Base-by-base conservation (phyloP, 2,888 invertebrate genomes). In the Stramonita haemastoma region DNA sequence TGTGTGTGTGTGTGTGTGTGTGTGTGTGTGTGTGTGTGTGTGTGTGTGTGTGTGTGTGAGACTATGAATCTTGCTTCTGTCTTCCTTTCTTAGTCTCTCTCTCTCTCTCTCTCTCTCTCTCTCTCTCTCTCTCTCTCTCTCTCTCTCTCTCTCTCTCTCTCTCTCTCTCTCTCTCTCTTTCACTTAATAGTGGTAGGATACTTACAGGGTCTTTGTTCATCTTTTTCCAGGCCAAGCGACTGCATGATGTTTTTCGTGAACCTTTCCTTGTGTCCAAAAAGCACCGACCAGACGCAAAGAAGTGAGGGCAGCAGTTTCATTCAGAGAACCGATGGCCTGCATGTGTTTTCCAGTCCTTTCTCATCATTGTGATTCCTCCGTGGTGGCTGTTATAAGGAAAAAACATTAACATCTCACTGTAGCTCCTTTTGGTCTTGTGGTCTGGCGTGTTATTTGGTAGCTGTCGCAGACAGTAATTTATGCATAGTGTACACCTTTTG, bases 201-300 rank as follows among this genome's bases (percentile, higher is more conserved):
- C 56, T 77, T 36, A 83, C 17, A 66, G 77, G 22, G 13, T 56
- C n/a, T 85, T 6, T 32, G 36, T 5, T 84, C 32, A 29, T 60
- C n/a, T 56, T 85, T 56, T 92, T 92, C 85, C 92, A 95, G 95
- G 96, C 99, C 0, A 97, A 97, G 93, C 97, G 98, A 94, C 96
- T 99, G 0, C 97, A 98, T 95, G 97, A 97, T 95, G 97, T 97
- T 0, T 96, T 99, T 70, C 98, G 98, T 94, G 98, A 98, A 92
- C 95, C 95, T 29, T 96, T 96, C 91, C 77, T 95, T 6, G 87
- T 87, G 1, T 70, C 87, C 60, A 87, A 87, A 56, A 87, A 87
- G 29, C 87, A 81, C 13, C 79, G 81, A 32, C 32, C n/a, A 79
- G 81, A 87, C 46, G 26, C 36, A 46, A 83, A 36, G 26, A 26